Percentiles rank a stretch among this genome's conserved stretches.
Conservation (phyloP, 1,140 invertebrate species). For the Mizuhopecten yessoensis region DNA sequence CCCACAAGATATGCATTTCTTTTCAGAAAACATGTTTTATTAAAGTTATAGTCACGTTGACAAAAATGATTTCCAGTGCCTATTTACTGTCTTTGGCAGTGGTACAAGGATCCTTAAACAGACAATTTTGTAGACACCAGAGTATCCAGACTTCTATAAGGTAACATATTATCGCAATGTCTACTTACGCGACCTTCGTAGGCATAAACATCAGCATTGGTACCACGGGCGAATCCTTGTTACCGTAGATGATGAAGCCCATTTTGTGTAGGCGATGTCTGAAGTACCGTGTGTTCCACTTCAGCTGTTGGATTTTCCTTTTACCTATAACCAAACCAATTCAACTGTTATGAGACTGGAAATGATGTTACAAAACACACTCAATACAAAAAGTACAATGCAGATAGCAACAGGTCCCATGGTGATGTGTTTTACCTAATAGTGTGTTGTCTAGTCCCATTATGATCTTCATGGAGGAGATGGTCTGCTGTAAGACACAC, state of each 20-base stretch:
- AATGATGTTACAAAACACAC: no score
- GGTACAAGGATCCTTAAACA: no score
- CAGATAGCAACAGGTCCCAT: no score
- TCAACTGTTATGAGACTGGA: background rate
- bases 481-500: slow-evolving; percentile 95
- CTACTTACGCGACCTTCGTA: slow-evolving; percentile 93
- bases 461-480: slow-evolving; percentile 93
- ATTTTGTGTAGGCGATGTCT: slow-evolving; percentile 92
- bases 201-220: slow-evolving; percentile 97
- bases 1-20: no score
- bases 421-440: slow-evolving; percentile 84
- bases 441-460: slow-evolving; percentile 92
- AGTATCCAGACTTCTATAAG: no score
- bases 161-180: background rate
- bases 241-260: slow-evolving; percentile 98
- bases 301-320: slow-evolving; percentile 89
- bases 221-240: slow-evolving; percentile 97
- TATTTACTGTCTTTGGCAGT: no score
- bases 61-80: no score
- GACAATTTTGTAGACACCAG: no score
- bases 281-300: slow-evolving; percentile 94
- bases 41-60: no score
- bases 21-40: no score
- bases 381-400: no score
- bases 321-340: slow-evolving; percentile 84